phyloP scores from a whole-genome alignment of 1,140 invertebrate species.

The Eciton burchellii region DNA sequence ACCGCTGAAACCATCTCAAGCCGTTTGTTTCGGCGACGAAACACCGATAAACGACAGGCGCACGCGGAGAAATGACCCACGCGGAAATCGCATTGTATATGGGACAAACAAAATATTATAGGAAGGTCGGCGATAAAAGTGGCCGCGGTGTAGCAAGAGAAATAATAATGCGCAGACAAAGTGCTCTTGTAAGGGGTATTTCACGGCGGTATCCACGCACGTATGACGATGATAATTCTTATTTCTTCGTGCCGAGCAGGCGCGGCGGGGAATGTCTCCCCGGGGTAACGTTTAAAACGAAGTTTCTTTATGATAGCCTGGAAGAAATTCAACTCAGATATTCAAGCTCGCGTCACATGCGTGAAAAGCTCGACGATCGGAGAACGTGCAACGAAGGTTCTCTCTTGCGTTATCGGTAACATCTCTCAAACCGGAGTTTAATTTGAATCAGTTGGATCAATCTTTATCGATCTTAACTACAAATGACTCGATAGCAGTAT shows the following conservation, averaged over 20 bases:
- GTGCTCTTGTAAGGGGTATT: slow-evolving; percentile 31
- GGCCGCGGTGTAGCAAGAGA: slow-evolving; percentile 15
- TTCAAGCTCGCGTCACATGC: slow-evolving; percentile 19
- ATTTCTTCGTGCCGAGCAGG: slow-evolving; percentile 55
- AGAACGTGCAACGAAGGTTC: neutral
- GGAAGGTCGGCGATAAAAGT: slow-evolving; percentile 30
- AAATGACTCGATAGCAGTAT: neutral
- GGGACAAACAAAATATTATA: slow-evolving; percentile 38
- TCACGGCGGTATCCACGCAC: neutral
- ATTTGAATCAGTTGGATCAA: too few relatives aligned
- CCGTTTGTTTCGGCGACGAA: slow-evolving; percentile 27
- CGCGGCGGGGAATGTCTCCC: slow-evolving; percentile 23
- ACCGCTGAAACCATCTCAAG: slow-evolving; percentile 9
- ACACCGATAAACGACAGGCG: slow-evolving; percentile 28
- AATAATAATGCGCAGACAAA: slow-evolving; percentile 62
- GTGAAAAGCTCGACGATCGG: neutral
- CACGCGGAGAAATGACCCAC: neutral
- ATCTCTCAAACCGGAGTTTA: neutral
- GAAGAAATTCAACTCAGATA: slow-evolving; percentile 53
- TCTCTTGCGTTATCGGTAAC: neutral
- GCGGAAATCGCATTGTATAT: slow-evolving; percentile 31
- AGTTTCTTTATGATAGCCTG: slow-evolving; percentile 22
- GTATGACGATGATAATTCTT: slow-evolving; percentile 63
- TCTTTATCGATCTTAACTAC: neutral
- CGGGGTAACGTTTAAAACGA: slow-evolving; percentile 43